Base-by-base conservation (phyloP, 2,113 vertebrate genomes). In the Cepphus grylle region DNA sequence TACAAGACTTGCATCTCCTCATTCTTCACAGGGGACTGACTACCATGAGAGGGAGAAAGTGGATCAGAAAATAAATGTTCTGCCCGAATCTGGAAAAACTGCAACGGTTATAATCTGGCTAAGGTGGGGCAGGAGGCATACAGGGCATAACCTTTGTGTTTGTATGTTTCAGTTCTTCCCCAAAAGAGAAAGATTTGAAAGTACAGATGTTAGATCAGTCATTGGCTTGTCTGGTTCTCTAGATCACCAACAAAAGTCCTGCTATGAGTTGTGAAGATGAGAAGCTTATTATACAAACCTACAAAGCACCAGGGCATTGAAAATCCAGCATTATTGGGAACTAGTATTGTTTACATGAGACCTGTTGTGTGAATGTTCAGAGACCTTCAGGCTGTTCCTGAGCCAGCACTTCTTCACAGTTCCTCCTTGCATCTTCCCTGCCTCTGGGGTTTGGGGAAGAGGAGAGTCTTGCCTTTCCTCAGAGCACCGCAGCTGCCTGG, bases 51-150 rank as follows among this genome's bases (percentile, higher is more conserved):
- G 6, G 19, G 14, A 88, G 34, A 45, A 88, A 58, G 3, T 18
- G 66, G 18, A 42, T 58, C 40, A 50, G 53, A 90, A 76, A 76
- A 74, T 23, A 69, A 63, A 45, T 18, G 30, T 76, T 82, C 40
- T 56, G 1, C 29, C 34, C 66, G 47, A 70, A 61, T 77, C 21
- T 36, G 66, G 40, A 83, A 88, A 90, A 81, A 20, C 2, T 34
- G 9, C 11, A 42, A 19, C 12, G 30, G 12, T 43, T 50, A 61
- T 27, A 56, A 52, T 79, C 34, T 79, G 3, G 15, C 29, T 62
- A 72, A 72, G 8, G 26, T 49, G 11, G 8, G 7, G 4, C 2
- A 65, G 5, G 9, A 8, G 2, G 1, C 18, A 22, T 9, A 15
- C 3, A 50, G 8, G 25, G 8, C 12, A 18, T 27, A 65, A 6